Evolutionary conservation across 2,797 vertebrate genomes (phyloP), one percentile per base, ranked within the genome.

Genomic region (Delichon dasypus): DNA sequence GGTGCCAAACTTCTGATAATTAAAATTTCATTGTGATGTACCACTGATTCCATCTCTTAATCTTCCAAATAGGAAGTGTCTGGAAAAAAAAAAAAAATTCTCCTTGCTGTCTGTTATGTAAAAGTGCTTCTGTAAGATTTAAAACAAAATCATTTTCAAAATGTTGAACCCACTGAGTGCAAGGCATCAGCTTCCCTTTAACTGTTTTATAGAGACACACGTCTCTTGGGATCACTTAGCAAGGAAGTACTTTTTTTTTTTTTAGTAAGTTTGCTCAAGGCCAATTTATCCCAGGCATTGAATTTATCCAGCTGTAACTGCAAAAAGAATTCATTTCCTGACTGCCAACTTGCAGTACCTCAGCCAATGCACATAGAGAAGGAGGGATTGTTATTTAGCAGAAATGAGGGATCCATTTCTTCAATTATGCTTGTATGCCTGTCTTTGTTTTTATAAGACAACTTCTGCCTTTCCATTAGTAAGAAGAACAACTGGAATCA

Each of bases 211-310:
- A 87, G 77, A 94, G 92, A 87, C 44, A 77, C n/a, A 48, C 58
- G 71, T 68, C 91, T 94, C 95, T 74, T 85, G 94, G 80, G 95
- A 96, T 87, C 85, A 95, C 89, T 97, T 95, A 94, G 65, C 74
- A 90, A 84, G 91, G 91, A 91, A 88, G 68, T 36, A 67, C 17
- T 50, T 44, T 42, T 30, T 38, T 38, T 30, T 38, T 38, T 57
- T 90, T 87, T 45, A 19, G 10, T 3, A 88, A 86, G 36, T 93
- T 95, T 95, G 76, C 89, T 94, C 1, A 38, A 89, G 96, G 94
- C 81, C 12, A 70, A 7, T 93, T 95, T 80, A 83, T 92, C 82
- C 61, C 72, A 85, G 82, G 65, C 57, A 64, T 62, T 78, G 78
- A 95, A 74, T 94, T 81, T 89, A 38, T 75, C 53, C 89, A 94